Conservation (phyloP, 2,113 vertebrate species). For the Trogon melanurus region DNA sequence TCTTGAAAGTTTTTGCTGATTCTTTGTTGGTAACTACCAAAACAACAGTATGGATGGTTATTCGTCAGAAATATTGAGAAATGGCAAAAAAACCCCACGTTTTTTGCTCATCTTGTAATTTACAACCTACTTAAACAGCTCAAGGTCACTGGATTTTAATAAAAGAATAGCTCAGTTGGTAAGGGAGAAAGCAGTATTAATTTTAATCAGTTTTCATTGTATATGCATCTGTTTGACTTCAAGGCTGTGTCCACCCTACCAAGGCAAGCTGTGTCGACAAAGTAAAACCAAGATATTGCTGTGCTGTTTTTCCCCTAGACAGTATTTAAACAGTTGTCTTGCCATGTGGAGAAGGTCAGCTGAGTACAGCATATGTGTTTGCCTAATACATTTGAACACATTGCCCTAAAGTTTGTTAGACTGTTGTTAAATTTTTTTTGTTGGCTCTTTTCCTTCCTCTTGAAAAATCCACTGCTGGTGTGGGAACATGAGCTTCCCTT, state of each 20-base stretch:
- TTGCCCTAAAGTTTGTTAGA: not conserved
- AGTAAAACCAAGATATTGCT: not conserved
- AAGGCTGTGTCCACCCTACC: not conserved
- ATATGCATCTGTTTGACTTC: not conserved
- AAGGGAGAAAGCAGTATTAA: not conserved
- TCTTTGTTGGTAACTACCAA: not conserved
- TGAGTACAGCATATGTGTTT: conserved; percentile 8
- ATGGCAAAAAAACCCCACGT: not conserved
- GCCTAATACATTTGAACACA: not conserved
- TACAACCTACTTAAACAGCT: not conserved
- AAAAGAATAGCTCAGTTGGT: not conserved
- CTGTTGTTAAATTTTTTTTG: not conserved
- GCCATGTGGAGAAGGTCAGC: conserved; percentile 13
- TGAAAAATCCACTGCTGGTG: not conserved
- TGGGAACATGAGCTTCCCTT: not conserved
- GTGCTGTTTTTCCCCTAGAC: not conserved
- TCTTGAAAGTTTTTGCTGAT: not conserved
- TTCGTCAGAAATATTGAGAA: not conserved
- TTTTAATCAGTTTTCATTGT: not conserved
- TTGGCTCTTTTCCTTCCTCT: not conserved
- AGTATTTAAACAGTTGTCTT: conserved; percentile 10
- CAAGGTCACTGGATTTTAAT: not conserved
- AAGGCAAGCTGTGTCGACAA: not conserved
- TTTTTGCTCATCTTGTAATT: not conserved
- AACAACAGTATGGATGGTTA: not conserved